Base-by-base conservation (phyloP, 2,888 invertebrate species). In the Diachrysia chrysitis region DNA sequence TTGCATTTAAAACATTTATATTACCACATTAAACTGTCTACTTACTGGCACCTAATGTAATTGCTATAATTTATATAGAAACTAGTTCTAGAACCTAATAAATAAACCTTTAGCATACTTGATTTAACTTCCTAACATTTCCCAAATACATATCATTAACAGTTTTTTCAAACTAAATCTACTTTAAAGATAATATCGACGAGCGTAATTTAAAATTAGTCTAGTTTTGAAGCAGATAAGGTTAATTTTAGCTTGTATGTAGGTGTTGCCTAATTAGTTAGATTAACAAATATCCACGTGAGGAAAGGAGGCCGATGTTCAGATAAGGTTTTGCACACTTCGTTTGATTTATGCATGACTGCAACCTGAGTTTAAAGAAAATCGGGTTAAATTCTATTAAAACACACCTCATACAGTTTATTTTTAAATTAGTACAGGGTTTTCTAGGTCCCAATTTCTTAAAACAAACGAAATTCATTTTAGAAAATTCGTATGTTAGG, bases 311-410 rank as follows among this genome's bases (percentile, higher is more conserved):
- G 81, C 60, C 81, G 66, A 64, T 71, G 67, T 12, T 78, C 63
- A 68, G 74, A 80, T 78, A 69, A 68, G 72, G 78, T 73, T 75
- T 75, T 77, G 76, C 79, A 75, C 79, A 71, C 76, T 79, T 25
- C 35, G 70, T 57, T 74, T 76, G 77, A 74, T 74, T 76, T 76
- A 76, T 71, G 72, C 75, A 35, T 62, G 78, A 62, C 64, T 73
- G 64, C 73, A 75, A 55, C 55, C 29, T 29, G 58, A 58, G 67
- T 76, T 71, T 64, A 73, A 67, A 64, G 48, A 72, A 63, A 74
- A 73, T 67, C 56, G 67, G 75, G 74, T 66, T 62, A 77, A 61
- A 37, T 61, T 63, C 29, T 71, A 64, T 61, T 46, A 58, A 46
- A 64, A 61, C 35, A 54, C 42, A 25, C 19, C 46, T 16, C 51